Evolutionary conservation across 2,888 invertebrate species (phyloP), one percentile per base, ranked within the genome.

Genomic region (Ashinkailepas kermadecensis): DNA sequence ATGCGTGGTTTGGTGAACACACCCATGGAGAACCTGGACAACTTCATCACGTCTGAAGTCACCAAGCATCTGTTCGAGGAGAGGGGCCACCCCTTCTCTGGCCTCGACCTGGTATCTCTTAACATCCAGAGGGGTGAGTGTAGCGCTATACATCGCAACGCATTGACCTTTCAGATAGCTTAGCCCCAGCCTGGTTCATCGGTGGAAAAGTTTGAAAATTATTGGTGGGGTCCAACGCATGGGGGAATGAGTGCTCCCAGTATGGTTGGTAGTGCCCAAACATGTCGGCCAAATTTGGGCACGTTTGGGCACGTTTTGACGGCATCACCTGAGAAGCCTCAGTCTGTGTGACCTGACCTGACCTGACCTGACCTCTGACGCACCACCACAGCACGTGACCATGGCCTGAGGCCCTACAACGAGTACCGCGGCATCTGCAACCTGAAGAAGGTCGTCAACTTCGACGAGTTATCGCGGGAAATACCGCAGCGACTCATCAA

Each of bases 341-440:
- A 39, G 39, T 39, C 39, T 39, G 39, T 39, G 39, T 39, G 39
- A 7, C 59, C 59, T 59, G 59, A 59, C 58, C 58, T 13, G 58
- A 58, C 58, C 58, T 58, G 9, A 13, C 58, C 21, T 56, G 39
- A 78, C 39, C 39, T 39, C 39, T 39, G 39, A 39, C 39, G 39
- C 23, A 39, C 81, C 54, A 67, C 84, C 84, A 59, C 84, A 88
- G 93, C 91, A 0, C 91, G 96, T 86, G 96, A 96, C 87, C 96
- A 96, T 85, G 96, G 95, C 0, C 88, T 96, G 64, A 93, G 94
- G 0, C 92, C 94, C 0, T 96, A 96, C 87, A 96, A 96, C 87
- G 93, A 94, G 87, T 96, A 96, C 88, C 91, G 83, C 83, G 94
- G 94, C 0, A 90, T 96, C 12, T 97, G 97, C 86, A 96, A 96